Evolutionary conservation across 2,113 vertebrate genomes (phyloP).

Genomic region (Cavia porcellus): DNA sequence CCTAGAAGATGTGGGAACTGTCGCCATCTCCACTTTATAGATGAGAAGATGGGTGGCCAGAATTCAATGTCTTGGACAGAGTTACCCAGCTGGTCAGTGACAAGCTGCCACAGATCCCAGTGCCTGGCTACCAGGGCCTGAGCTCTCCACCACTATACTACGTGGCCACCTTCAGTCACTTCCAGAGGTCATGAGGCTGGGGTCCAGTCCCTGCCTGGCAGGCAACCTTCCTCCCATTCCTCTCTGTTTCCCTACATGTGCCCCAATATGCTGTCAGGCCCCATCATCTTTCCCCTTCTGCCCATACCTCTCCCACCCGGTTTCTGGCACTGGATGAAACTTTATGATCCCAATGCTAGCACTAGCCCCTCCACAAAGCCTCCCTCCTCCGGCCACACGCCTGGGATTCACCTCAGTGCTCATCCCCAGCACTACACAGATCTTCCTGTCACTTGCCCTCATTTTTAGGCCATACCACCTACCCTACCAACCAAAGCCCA

Average conservation of each 20-base stretch:
- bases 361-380: neutral
- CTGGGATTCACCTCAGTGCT: neutral
- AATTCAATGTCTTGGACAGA: neutral
- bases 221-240: neutral
- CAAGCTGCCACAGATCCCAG: neutral
- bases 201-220: neutral
- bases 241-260: neutral
- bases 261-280: neutral
- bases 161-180: neutral
- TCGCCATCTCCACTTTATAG: neutral
- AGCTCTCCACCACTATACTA: neutral
- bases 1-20: neutral
- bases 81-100: neutral
- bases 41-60: neutral
- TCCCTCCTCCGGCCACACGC: neutral
- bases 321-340: neutral
- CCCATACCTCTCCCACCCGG: neutral
- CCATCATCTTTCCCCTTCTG: neutral
- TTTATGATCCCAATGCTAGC: neutral
- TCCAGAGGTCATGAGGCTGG: neutral
- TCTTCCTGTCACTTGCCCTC: neutral
- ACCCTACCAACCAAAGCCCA: neutral
- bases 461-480: neutral
- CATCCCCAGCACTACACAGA: neutral
- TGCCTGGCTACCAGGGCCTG: neutral